phyloP scores from a whole-genome alignment of 2,113 vertebrate species.

The Gymnogyps californianus region DNA sequence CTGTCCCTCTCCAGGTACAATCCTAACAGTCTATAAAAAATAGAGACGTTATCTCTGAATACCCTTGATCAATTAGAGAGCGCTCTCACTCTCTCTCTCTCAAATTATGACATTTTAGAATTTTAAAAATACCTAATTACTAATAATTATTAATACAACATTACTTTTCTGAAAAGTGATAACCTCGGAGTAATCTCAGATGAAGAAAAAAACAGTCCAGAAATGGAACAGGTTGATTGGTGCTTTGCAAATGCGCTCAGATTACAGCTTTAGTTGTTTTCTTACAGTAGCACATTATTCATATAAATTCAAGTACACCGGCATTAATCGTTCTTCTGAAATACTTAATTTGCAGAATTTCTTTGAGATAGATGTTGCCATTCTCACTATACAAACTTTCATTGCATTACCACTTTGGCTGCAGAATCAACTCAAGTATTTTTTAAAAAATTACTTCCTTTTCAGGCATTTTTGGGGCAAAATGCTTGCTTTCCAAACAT shows the following conservation, averaged over 20 bases:
- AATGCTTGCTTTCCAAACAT: background rate
- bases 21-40: fast-evolving
- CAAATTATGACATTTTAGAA: background rate
- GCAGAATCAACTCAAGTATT: background rate
- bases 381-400: background rate
- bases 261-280: background rate
- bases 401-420: background rate
- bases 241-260: background rate
- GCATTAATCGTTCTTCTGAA: background rate
- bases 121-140: background rate
- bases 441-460: background rate
- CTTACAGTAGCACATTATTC: background rate
- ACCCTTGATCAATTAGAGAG: fast-evolving
- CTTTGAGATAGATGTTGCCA: background rate
- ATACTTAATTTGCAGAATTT: background rate
- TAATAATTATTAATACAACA: background rate
- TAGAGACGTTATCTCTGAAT: background rate
- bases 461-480: background rate
- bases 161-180: background rate
- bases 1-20: background rate
- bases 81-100: fast-evolving
- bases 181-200: background rate
- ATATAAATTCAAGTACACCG: background rate
- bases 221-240: background rate
- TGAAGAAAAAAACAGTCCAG: background rate